Base-by-base conservation (phyloP, 2,888 invertebrate species). In the Drosophila mimica region DNA sequence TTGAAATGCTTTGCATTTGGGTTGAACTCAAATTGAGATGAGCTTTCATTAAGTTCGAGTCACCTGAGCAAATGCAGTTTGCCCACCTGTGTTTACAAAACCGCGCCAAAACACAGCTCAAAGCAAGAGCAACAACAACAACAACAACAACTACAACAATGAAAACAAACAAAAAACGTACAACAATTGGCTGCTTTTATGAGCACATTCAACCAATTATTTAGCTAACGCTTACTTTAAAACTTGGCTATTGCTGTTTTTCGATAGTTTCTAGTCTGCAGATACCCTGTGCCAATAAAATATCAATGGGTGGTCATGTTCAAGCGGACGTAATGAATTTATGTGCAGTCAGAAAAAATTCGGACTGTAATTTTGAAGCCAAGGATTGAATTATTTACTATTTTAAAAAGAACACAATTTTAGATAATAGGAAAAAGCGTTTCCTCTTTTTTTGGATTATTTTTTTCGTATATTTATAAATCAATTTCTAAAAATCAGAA, bases 11-110 rank as follows among this genome's bases (percentile, higher is more conserved):
- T 40, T 20, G 28, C 58, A 64, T 57, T 58, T 56, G 60, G 13
- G 33, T 43, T 51, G 20, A 58, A 34, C 56, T 52, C 38, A 74
- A 46, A 74, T 51, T 43, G 63, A 64, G 81, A 76, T 76, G 76
- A 60, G 34, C 64, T 15, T 30, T 30, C 52, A 48, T 74, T 58
- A 25, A 38, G 49, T 68, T 60, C 17, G 48, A 69, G 53, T 75
- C 58, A 67, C 49, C 61, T 75, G 53, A 13, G 30, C 46, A n/a
- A 2, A 15, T 65, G 56, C 64, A 79, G 59, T 15, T 65, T 46
- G 46, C 38, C 28, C 56, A 38, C 28, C 40, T 69, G 49, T 34
- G 46, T 34, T 51, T 25, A 64, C 48, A 53, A 61, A 52, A 65
- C 56, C 56, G 52, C 60, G 62, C 61, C 48, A 63, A 63, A 63